Percentiles rank a stretch among this genome's conserved stretches.
phyloP scores from a whole-genome alignment of 2,888 invertebrate genomes.

The Tethea ocularis region DNA sequence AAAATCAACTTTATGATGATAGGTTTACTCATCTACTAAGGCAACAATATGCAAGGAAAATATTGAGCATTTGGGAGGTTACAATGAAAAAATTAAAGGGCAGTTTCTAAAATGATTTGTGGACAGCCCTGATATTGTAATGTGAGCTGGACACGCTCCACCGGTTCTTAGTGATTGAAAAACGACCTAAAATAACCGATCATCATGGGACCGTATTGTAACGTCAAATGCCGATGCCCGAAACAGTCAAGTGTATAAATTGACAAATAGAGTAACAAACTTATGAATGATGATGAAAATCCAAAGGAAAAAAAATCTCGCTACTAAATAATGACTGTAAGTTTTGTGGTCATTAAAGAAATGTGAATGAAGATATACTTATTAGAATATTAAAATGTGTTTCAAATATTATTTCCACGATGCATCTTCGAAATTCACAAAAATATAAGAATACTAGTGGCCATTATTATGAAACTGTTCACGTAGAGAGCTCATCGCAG shows the following conservation, averaged over 20 bases:
- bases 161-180: slow-evolving; percentile 61
- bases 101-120: background rate
- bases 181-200: slow-evolving; percentile 61
- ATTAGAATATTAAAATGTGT: background rate
- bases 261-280: slow-evolving; percentile 13
- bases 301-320: background rate
- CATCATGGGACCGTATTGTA: slow-evolving; percentile 54
- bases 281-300: slow-evolving; percentile 1
- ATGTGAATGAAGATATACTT: background rate
- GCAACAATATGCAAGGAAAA: background rate
- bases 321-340: background rate
- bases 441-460: slow-evolving; percentile 40
- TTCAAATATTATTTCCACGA: slow-evolving; percentile 14
- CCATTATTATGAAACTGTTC: slow-evolving; percentile 61
- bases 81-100: background rate
- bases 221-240: slow-evolving; percentile 40
- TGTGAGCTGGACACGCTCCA: slow-evolving; percentile 60
- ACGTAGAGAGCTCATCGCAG: slow-evolving; percentile 66
- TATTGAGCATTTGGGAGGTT: background rate
- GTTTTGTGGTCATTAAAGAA: background rate
- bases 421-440: slow-evolving; percentile 23
- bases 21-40: background rate
- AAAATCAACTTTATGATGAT: too few species aligned
- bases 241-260: slow-evolving; percentile 20
- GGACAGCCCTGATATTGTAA: slow-evolving; percentile 44